Percentiles rank a stretch among this genome's conserved stretches.
Evolutionary conservation across 2,797 vertebrate genomes (phyloP).

Genomic region (Adrianichthys oophorus): DNA sequence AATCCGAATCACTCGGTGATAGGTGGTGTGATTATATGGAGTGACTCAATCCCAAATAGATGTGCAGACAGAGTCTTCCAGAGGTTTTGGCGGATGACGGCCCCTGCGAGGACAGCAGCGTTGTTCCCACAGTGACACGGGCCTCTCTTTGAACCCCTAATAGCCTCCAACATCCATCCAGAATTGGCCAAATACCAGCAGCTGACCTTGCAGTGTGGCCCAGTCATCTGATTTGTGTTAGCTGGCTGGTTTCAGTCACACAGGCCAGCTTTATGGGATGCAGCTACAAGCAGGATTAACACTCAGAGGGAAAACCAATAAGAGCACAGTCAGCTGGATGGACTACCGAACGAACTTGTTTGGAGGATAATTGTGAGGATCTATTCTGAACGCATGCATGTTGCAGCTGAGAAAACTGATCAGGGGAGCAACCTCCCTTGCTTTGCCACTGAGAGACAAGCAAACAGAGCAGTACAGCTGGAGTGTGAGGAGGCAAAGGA

Average conservation of each 20-base stretch:
- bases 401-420: conserved; percentile 18
- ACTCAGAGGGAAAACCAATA: conserved; percentile 11
- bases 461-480: conserved; percentile 47
- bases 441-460: conserved; percentile 46
- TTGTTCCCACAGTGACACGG: conserved; percentile 11
- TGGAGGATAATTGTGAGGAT: conserved; percentile 34
- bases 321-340: conserved; percentile 25
- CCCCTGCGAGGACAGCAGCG: neutral
- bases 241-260: conserved; percentile 63
- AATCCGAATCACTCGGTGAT: neutral
- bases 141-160: conserved; percentile 31
- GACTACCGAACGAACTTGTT: conserved; percentile 30
- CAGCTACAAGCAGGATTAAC: conserved; percentile 31
- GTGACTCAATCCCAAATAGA: neutral
- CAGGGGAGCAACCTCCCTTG: conserved; percentile 32
- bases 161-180: conserved; percentile 34
- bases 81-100: conserved; percentile 3
- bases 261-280: conserved; percentile 51
- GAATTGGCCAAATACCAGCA: conserved; percentile 30
- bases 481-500: conserved; percentile 33
- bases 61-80: neutral
- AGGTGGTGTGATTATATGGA: neutral
- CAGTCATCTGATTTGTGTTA: conserved; percentile 71
- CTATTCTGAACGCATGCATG: conserved; percentile 33
- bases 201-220: conserved; percentile 63